A percentile compares a stretch with the other conserved stretches of the same genome.
Conservation (phyloP, 92 coral and sea anemone species). For the Umimayanthus kanabou region DNA sequence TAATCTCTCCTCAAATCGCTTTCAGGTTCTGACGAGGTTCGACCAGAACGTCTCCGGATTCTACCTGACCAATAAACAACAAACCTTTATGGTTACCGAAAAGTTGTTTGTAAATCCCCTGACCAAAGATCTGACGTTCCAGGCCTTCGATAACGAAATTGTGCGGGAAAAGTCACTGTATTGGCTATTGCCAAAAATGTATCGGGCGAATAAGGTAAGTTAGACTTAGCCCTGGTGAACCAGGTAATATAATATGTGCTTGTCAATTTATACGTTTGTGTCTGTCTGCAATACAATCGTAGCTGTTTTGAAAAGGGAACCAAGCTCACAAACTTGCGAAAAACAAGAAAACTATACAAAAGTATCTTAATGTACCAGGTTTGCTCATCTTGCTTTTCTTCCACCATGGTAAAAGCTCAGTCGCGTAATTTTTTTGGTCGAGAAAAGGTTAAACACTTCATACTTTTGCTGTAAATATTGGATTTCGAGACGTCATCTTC, state of each 20-base stretch:
- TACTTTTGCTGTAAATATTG: too few relatives aligned
- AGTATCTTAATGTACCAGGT: too few relatives aligned
- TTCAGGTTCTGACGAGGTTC: slow-evolving; percentile 45
- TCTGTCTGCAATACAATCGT: too few relatives aligned
- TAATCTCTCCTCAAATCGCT: neutral
- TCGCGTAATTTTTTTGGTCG: too few relatives aligned
- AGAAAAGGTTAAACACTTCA: too few relatives aligned
- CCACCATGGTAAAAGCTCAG: too few relatives aligned
- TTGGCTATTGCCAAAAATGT: slow-evolving; percentile 72
- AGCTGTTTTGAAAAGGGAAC: too few relatives aligned
- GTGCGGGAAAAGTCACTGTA: slow-evolving; percentile 49
- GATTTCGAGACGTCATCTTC: too few relatives aligned
- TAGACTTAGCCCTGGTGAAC: neutral
- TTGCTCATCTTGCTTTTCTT: too few relatives aligned
- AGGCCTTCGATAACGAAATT: slow-evolving; percentile 50
- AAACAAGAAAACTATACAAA: too few relatives aligned
- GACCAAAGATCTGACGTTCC: slow-evolving; percentile 57
- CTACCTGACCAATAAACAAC: slow-evolving; percentile 48
- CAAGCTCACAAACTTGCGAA: too few relatives aligned
- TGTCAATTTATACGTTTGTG: neutral
- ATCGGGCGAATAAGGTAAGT: slow-evolving; percentile 76
- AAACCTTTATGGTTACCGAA: slow-evolving; percentile 38
- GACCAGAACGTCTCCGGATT: slow-evolving; percentile 36
- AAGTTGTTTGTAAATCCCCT: slow-evolving; percentile 52
- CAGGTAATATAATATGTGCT: neutral